Conservation (phyloP, 2,113 vertebrate genomes). For the Apteryx mantelli region DNA sequence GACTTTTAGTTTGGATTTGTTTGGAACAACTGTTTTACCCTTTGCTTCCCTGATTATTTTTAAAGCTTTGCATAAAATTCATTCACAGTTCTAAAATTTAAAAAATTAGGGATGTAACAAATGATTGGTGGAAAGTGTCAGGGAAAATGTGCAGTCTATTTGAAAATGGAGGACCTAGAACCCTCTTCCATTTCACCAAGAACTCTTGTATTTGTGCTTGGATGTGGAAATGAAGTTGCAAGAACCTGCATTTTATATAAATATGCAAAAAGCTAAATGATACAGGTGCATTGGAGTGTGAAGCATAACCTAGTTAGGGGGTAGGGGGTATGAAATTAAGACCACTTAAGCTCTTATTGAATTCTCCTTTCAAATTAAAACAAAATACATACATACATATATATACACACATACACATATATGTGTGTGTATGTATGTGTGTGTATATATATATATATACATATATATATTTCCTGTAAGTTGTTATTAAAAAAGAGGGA, state of each 20-base stretch:
- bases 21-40: not conserved
- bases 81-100: not conserved
- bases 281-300: not conserved
- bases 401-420: too few species aligned
- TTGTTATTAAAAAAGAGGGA: not conserved
- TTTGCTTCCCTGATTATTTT: not conserved
- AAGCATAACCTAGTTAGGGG: not conserved
- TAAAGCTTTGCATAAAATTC: not conserved
- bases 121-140: not conserved
- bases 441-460: too few species aligned
- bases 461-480: too few species aligned
- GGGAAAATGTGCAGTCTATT: not conserved
- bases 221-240: not conserved
- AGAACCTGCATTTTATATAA: not conserved
- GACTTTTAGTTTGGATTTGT: not conserved
- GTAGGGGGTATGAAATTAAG: not conserved
- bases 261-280: not conserved
- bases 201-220: not conserved
- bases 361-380: not conserved
- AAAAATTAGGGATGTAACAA: not conserved
- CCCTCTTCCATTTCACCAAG: not conserved
- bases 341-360: not conserved
- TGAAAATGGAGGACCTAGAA: not conserved
- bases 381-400: too few species aligned
- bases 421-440: too few species aligned